These are phyloP conservation scores for Drosophila repletoides DNA, from an alignment of 1,140 invertebrate species.

Conservation along the genomic window DNA sequence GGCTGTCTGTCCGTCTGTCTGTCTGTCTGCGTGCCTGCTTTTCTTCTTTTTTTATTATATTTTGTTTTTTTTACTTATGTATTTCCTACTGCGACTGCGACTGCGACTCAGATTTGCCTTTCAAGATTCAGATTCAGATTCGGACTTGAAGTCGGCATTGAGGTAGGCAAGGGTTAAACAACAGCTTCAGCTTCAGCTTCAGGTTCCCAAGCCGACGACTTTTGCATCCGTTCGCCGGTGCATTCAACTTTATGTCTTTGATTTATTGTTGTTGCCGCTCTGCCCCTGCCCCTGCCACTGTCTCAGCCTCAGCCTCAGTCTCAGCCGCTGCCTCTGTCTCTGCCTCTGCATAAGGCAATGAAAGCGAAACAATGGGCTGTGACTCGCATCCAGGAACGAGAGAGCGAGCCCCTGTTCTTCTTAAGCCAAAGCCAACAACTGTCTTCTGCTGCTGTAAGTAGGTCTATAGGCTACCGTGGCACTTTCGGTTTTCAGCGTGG, in stretches of 20 bases:
- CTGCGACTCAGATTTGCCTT: conserved; percentile 64
- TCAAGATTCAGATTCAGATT: conserved; percentile 53
- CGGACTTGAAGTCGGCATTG: conserved; percentile 54
- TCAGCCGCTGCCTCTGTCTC: no score
- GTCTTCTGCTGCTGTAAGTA: conserved; percentile 51
- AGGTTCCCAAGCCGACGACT: conserved; percentile 71
- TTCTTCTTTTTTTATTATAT: not conserved
- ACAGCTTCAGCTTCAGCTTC: conserved; percentile 35
- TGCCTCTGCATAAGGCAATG: conserved; percentile 50
- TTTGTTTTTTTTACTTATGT: conserved; percentile 8
- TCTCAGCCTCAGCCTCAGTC: no score
- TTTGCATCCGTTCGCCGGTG: conserved; percentile 70
- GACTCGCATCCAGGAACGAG: conserved; percentile 24
- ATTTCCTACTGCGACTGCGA: conserved; percentile 8
- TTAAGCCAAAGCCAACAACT: conserved; percentile 33
- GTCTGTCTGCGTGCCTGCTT: conserved; percentile 5
- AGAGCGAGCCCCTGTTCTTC: conserved; percentile 42
- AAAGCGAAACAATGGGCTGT: conserved; percentile 70
- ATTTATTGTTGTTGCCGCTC: conserved; percentile 64
- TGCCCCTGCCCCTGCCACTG: not conserved
- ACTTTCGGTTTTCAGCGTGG: conserved; percentile 74
- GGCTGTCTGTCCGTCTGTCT: conserved; percentile 6
- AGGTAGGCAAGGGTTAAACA: conserved; percentile 72
- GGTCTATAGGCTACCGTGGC: conserved; percentile 77
- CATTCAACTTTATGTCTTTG: conserved; percentile 79